Percentiles rank a stretch among this genome's conserved stretches.
Evolutionary conservation across 2,113 vertebrate genomes (phyloP).

Genomic region (mouse (Mus musculus)): DNA sequence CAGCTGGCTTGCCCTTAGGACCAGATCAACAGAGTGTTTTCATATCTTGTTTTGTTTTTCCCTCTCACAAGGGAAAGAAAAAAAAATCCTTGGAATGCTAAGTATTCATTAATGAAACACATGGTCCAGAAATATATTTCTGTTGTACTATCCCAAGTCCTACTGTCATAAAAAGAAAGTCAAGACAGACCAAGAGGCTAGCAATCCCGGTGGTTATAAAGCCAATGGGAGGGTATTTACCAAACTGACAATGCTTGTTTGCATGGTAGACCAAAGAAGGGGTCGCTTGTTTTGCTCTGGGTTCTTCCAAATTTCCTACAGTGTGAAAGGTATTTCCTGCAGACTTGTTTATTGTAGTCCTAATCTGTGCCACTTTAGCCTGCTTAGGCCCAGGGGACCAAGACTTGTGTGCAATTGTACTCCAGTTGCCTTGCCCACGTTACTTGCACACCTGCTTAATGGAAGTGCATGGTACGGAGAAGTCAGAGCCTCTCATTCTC

Average conservation of each 20-base stretch:
- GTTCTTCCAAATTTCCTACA: neutral
- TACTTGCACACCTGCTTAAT: neutral
- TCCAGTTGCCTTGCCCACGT: neutral
- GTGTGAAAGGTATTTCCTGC: neutral
- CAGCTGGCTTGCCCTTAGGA: neutral
- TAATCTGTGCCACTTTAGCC: neutral
- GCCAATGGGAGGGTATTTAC: neutral
- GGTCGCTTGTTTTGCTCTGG: neutral
- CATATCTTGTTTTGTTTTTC: neutral
- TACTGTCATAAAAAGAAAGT: neutral
- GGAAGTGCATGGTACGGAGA: neutral
- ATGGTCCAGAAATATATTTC: neutral
- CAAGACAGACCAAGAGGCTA: neutral
- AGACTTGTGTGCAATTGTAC: neutral
- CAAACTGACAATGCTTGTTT: neutral
- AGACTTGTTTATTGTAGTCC: neutral
- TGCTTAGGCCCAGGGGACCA: neutral
- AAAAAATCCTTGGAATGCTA: neutral
- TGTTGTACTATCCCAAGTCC: neutral
- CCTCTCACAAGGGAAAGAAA: constrained; percentile 50
- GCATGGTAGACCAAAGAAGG: neutral
- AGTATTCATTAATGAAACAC: constrained; percentile 15
- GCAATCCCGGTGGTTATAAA: neutral
- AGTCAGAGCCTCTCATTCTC: neutral
- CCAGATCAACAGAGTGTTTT: neutral